Evolutionary conservation across 2,113 vertebrate species (phyloP).

Genomic region (Choloepus hoffmanni): DNA sequence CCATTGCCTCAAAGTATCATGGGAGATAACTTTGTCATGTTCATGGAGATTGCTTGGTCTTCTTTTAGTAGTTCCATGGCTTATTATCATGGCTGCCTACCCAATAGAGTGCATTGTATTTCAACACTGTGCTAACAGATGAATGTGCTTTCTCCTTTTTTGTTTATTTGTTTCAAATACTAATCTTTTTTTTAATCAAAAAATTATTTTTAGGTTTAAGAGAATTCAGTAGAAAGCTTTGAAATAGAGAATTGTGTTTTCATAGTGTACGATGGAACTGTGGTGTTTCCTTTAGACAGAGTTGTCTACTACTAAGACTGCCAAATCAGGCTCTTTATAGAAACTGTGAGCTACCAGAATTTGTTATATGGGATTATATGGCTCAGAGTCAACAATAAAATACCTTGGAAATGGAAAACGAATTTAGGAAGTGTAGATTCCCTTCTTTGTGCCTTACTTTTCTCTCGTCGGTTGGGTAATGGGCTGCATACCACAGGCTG

Average conservation of each 20-base stretch:
- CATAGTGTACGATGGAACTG: background rate
- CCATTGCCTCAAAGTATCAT: background rate
- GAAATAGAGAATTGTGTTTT: background rate
- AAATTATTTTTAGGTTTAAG: background rate
- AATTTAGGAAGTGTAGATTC: background rate
- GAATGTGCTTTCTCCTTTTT: background rate
- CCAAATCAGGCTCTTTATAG: background rate
- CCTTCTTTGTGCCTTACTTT: conserved; percentile 89
- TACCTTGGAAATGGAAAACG: background rate
- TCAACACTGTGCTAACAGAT: background rate
- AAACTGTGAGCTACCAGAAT: background rate
- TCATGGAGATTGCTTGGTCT: background rate
- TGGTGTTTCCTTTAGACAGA: background rate
- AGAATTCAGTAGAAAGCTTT: background rate
- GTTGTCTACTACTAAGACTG: background rate
- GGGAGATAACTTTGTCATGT: background rate
- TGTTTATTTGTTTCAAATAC: background rate
- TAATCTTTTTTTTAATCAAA: background rate
- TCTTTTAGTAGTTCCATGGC: background rate
- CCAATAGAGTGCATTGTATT: background rate
- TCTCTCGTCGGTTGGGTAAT: conserved; percentile 94
- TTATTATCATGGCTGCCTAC: background rate
- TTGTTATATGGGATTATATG: background rate
- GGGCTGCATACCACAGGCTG: conserved; percentile 94
- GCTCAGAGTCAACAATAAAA: background rate